Base-by-base conservation (phyloP, 2,797 vertebrate species). In the Scomberomorus guttatus region DNA sequence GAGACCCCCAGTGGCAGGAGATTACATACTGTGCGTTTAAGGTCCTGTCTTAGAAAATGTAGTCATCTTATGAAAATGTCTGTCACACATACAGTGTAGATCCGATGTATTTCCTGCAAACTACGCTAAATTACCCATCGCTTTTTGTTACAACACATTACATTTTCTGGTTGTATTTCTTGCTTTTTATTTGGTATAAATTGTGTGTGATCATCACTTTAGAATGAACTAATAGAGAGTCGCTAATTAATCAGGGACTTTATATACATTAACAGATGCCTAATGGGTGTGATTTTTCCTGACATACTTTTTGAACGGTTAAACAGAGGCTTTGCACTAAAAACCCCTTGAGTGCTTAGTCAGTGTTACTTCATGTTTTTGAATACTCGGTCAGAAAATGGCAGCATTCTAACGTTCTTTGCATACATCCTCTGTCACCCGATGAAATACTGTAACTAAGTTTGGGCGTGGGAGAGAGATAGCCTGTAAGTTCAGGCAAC, bases 401-500 rank as follows among this genome's bases (percentile, higher is more conserved):
- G n/a, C n/a, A n/a, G n/a, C n/a, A n/a, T n/a, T n/a, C n/a, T n/a
- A n/a, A n/a, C n/a, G n/a, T n/a, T n/a, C n/a, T n/a, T n/a, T n/a
- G 39, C 39, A 42, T 42, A 13, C 9, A 3, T 70, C 25, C 56
- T 68, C 54, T 51, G 10, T 34, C 39, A n/a, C 15, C 61, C 72
- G 32, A 71, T 76, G 57, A 75, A 77, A 74, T 61, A 60, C 77
- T 72, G 50, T 71, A 48, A 69, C 63, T 70, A 78, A 68, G 70
- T 81, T 76, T 83, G n/a, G n/a, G 29, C 1, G 29, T 32, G 24
- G 64, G 70, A 75, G 27, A 42, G 67, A 75, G 44, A 55, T 5
- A 61, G 44, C 66, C 65, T 42, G 42, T 39, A 68, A 71, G 79
- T 86, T 88, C 61, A 81, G 67, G 66, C 57, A 70, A 76, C 61